Evolutionary conservation across 1,140 invertebrate species (phyloP).

Genomic region (Leptopilina clavipes): DNA sequence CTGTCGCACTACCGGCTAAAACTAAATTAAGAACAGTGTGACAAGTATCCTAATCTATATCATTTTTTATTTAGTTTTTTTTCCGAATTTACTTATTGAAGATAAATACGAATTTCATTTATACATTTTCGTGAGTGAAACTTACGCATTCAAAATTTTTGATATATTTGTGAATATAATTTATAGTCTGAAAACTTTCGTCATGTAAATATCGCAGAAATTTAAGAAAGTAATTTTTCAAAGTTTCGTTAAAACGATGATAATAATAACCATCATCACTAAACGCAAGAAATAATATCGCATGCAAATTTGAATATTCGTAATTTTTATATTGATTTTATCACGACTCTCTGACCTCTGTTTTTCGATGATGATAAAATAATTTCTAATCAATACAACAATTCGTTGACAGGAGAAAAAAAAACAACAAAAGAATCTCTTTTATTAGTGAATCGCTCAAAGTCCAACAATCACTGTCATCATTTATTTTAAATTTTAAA

Average conservation of each 20-base stretch:
- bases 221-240: too few relatives aligned
- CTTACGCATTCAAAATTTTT: too few relatives aligned
- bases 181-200: too few relatives aligned
- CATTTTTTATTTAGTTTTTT: not conserved
- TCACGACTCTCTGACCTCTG: conserved; percentile 43
- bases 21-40: conserved; percentile 13
- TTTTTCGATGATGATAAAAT: conserved; percentile 50
- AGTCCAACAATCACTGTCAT: conserved; percentile 13
- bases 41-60: not conserved
- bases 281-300: not conserved
- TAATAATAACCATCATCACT: not conserved
- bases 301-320: not conserved
- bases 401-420: conserved; percentile 39
- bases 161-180: too few relatives aligned
- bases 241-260: not conserved
- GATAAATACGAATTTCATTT: conserved; percentile 43
- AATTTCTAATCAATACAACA: conserved; percentile 40
- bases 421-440: not conserved
- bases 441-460: not conserved
- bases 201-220: too few relatives aligned
- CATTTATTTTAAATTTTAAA: conserved; percentile 38
- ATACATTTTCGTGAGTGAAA: too few relatives aligned
- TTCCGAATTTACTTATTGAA: not conserved
- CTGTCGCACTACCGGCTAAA: conserved; percentile 22
- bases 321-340: conserved; percentile 4